These are phyloP conservation scores for Pseudomugil gertrudae DNA, from an alignment of 2,797 vertebrate genomes.

Conservation along the genomic window DNA sequence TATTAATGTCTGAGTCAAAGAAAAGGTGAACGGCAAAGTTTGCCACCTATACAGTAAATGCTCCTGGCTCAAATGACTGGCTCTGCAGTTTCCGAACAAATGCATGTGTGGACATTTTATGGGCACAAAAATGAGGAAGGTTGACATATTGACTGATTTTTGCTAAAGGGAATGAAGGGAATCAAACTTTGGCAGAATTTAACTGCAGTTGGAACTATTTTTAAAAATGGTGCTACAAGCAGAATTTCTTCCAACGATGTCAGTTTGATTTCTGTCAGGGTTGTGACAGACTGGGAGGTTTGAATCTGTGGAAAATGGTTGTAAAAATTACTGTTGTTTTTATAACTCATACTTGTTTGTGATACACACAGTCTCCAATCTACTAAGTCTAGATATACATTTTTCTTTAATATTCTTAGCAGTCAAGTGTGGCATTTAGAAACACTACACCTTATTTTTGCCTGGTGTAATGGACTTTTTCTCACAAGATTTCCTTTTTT, in stretches of 20 bases:
- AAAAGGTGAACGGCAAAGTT: constrained; percentile 32
- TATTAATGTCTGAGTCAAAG: constrained; percentile 47
- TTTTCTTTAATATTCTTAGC: constrained; percentile 4
- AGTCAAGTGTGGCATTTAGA: constrained; percentile 10
- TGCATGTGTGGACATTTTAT: constrained; percentile 54
- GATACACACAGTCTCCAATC: background rate
- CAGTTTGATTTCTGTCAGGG: constrained; percentile 46
- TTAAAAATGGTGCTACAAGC: constrained; percentile 46
- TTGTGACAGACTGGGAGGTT: constrained; percentile 38
- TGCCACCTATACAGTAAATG: constrained; percentile 27
- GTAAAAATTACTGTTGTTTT: constrained; percentile 2
- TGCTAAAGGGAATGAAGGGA: constrained; percentile 30
- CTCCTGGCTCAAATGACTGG: constrained; percentile 37
- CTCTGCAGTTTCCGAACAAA: constrained; percentile 33
- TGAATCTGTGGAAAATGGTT: constrained; percentile 6
- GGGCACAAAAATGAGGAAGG: constrained; percentile 44
- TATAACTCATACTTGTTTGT: background rate
- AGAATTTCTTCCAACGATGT: constrained; percentile 36
- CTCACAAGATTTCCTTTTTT: constrained; percentile 2
- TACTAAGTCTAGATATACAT: background rate
- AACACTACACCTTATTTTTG: constrained; percentile 5
- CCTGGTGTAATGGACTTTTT: background rate
- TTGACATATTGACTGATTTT: constrained; percentile 51
- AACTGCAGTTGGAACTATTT: constrained; percentile 52
- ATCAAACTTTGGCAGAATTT: constrained; percentile 48